Percentiles rank a stretch among this genome's conserved stretches.
Evolutionary conservation across 1,140 invertebrate genomes (phyloP).

Genomic region (Apis cerana): DNA sequence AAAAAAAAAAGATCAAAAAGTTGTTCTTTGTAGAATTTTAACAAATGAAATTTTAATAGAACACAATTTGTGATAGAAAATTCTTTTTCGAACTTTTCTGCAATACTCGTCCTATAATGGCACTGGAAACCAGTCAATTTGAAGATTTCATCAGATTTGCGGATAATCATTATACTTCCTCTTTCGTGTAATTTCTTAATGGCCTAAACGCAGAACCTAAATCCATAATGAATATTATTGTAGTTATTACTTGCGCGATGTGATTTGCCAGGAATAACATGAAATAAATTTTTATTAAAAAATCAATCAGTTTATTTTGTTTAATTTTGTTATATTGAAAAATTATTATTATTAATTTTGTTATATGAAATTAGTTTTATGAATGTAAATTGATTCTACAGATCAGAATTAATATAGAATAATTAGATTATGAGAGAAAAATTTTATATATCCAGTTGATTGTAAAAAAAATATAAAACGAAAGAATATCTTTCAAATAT

Average conservation of each 20-base stretch:
- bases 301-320: background rate
- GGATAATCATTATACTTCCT: slow-evolving; percentile 13
- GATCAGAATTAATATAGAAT: too few species aligned
- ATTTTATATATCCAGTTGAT: too few species aligned
- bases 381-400: too few species aligned
- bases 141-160: background rate
- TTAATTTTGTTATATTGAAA: too few species aligned
- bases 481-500: too few species aligned
- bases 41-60: background rate
- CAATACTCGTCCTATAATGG: slow-evolving; percentile 13
- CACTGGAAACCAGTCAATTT: slow-evolving; percentile 20
- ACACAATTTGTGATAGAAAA: background rate
- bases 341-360: too few species aligned
- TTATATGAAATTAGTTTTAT: too few species aligned
- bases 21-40: background rate
- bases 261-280: slow-evolving; percentile 48
- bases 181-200: slow-evolving; percentile 53
- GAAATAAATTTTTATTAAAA: slow-evolving; percentile 66
- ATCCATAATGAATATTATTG: slow-evolving; percentile 45
- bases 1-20: background rate
- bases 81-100: background rate
- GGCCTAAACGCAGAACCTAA: slow-evolving; percentile 57
- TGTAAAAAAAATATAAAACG: too few species aligned
- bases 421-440: too few species aligned
- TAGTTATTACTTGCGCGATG: slow-evolving; percentile 38